These are phyloP conservation scores for Didymodactylos carnosus DNA, from an alignment of 2,888 invertebrate species.

Conservation along the genomic window DNA sequence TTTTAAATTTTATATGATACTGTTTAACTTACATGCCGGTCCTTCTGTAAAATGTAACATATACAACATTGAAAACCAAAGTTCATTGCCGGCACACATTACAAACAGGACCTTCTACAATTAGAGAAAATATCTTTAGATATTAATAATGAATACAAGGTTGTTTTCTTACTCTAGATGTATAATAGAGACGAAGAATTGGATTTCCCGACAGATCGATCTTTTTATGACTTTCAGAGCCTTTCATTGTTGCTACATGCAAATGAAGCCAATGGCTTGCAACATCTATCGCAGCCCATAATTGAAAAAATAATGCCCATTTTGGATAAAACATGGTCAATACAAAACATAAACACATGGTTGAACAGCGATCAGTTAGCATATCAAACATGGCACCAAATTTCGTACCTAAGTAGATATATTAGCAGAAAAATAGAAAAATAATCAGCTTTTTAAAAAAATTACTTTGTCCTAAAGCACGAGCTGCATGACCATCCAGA, in stretches of 20 bases:
- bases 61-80: constrained; percentile 80
- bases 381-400: constrained; percentile 78
- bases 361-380: constrained; percentile 83
- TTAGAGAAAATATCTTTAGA: background rate
- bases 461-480: constrained; percentile 42
- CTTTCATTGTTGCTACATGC: constrained; percentile 40
- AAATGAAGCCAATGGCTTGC: constrained; percentile 94
- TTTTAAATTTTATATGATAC: background rate
- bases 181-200: constrained; percentile 77
- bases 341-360: constrained; percentile 72
- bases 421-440: too few species aligned
- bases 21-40: constrained; percentile 48
- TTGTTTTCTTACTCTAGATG: constrained; percentile 38
- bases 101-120: constrained; percentile 54
- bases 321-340: constrained; percentile 76
- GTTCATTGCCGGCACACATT: constrained; percentile 93
- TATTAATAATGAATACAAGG: background rate
- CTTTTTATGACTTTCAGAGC: constrained; percentile 59
- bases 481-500: constrained; percentile 85
- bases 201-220: constrained; percentile 74
- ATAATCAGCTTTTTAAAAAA: too few species aligned
- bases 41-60: constrained; percentile 71
- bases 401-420: constrained; percentile 24
- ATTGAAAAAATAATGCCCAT: constrained; percentile 76
- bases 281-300: constrained; percentile 80